These are phyloP conservation scores for Ceratotherium simum DNA, from an alignment of 2,113 vertebrate species.

Conservation along the genomic window DNA sequence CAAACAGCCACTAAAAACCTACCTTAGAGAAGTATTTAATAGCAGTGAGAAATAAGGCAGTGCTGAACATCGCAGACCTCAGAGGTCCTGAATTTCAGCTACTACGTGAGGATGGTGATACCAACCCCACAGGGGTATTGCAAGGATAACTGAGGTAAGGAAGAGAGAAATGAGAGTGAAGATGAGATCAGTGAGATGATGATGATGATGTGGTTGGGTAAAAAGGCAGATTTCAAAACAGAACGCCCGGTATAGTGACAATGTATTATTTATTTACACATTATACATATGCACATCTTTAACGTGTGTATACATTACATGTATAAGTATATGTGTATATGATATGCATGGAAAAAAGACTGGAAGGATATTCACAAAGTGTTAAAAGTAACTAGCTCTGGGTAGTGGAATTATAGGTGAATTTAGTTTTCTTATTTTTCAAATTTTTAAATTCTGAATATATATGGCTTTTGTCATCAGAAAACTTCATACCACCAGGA, in stretches of 20 bases:
- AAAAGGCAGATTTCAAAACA: background rate
- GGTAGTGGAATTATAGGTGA: background rate
- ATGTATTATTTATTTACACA: background rate
- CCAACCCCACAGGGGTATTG: background rate
- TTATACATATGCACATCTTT: background rate
- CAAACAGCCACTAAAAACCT: background rate
- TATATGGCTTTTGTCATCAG: background rate
- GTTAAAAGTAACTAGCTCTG: background rate
- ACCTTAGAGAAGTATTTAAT: background rate
- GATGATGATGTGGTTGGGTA: background rate
- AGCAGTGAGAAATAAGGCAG: background rate
- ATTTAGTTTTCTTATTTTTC: conserved; percentile 1
- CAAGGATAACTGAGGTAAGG: background rate
- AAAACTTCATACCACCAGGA: background rate
- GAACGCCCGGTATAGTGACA: background rate
- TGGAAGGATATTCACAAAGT: background rate
- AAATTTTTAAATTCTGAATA: background rate
- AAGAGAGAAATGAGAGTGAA: background rate
- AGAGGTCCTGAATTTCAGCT: background rate
- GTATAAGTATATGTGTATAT: background rate
- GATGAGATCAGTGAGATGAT: background rate
- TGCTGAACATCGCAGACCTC: background rate
- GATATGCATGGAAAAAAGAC: background rate
- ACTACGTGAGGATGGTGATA: background rate
- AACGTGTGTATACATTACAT: background rate